These are phyloP conservation scores for Chaenocephalus aceratus DNA, from an alignment of 2,113 vertebrate species.

Conservation along the genomic window DNA sequence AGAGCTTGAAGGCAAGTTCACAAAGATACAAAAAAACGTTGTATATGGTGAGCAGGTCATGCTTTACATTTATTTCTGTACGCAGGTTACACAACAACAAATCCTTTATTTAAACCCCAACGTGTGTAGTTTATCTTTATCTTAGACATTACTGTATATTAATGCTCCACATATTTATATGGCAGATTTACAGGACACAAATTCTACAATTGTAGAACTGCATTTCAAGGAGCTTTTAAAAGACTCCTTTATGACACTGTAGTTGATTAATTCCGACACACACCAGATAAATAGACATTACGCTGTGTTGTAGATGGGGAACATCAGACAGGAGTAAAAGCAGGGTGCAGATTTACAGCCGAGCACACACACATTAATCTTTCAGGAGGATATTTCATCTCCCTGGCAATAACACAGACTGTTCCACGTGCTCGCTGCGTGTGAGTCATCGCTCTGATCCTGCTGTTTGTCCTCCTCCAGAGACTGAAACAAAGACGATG, in stretches of 20 bases:
- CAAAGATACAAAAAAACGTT: too few relatives aligned
- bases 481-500: slow-evolving; percentile 19
- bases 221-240: not conserved
- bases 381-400: slow-evolving; percentile 24
- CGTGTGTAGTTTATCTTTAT: too few relatives aligned
- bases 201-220: too few relatives aligned
- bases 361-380: slow-evolving; percentile 4
- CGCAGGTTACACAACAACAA: too few relatives aligned
- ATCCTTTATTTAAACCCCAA: too few relatives aligned
- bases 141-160: too few relatives aligned
- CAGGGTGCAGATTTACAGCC: slow-evolving; percentile 1
- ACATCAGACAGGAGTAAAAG: slow-evolving; percentile 14
- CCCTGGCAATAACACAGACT: slow-evolving; percentile 10
- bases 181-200: too few relatives aligned
- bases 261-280: not conserved
- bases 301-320: not conserved
- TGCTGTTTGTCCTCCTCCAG: slow-evolving; percentile 36
- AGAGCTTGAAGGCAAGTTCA: too few relatives aligned
- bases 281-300: not conserved
- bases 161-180: too few relatives aligned
- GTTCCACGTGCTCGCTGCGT: slow-evolving; percentile 1
- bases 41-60: too few relatives aligned
- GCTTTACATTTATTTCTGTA: too few relatives aligned
- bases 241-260: not conserved
- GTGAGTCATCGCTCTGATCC: slow-evolving; percentile 41